Evolutionary conservation across 2,888 invertebrate species (phyloP), one percentile per base, ranked within the genome.

Genomic region (Achlya flavicornis): DNA sequence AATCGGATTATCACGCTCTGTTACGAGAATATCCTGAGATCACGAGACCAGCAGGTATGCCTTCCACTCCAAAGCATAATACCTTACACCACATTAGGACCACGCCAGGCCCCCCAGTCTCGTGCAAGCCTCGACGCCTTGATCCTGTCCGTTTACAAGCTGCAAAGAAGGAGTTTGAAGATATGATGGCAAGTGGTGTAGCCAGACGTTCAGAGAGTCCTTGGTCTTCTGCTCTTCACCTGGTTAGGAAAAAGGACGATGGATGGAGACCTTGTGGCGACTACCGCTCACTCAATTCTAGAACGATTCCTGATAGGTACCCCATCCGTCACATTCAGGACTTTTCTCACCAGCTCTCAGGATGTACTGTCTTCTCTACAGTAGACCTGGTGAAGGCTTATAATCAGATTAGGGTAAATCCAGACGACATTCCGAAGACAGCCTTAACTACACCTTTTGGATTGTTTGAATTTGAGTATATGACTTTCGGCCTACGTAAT

Each of bases 231-330:
- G 68, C 71, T 0, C 58, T 75, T 2, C 70, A 74, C 32, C 41
- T 72, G 4, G 63, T 65, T 1, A 38, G 6, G 10, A 66, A 63
- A 33, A 61, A 64, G 19, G 63, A 66, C 12, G 19, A 26, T 12
- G 19, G 46, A 1, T 64, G 64, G 62, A 58, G 83, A 7, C 78
- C 78, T 0, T 84, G 85, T 63, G 81, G 83, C 0, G 82, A 87
- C 57, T 85, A 79, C 63, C 63, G 85, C 0, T 32, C 64, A 14
- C 46, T 63, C 35, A 65, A 62, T 33, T 58, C 67, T 4, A 57
- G 67, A 11, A 66, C 64, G 4, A 57, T 66, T 7, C 62, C 66
- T 10, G 66, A 66, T 26, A 41, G 66, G n/a, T 66, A 66, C 35
- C 66, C 64, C 5, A 41, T 66, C 7, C 41, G 61, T n/a, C 67